phyloP scores from a whole-genome alignment of 2,888 invertebrate genomes.

The Pachycephus smyrnensis region DNA sequence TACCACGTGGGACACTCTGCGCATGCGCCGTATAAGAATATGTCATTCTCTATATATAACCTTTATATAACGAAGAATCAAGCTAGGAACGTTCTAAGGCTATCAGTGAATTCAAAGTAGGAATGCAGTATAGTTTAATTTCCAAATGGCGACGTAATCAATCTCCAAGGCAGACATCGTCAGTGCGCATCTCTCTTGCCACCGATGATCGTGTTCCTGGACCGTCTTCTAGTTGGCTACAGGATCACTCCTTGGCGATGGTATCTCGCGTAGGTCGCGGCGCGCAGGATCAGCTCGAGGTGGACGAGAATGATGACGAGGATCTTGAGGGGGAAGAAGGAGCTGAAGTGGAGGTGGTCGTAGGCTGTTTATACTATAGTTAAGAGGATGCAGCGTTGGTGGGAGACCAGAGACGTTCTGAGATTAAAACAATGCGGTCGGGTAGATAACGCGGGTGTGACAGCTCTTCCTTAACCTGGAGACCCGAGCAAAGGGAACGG shows the following conservation, averaged over 20 bases:
- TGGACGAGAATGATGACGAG: neutral
- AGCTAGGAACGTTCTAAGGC: neutral
- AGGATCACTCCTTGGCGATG: neutral
- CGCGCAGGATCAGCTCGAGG: neutral
- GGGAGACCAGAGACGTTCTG: neutral
- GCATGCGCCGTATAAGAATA: neutral
- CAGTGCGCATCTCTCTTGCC: constrained; percentile 36
- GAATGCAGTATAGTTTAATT: constrained; percentile 9
- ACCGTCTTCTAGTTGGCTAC: neutral
- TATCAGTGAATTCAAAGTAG: neutral
- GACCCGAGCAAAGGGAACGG: constrained; percentile 21
- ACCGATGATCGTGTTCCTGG: constrained; percentile 29
- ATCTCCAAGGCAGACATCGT: constrained; percentile 37
- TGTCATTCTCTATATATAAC: neutral
- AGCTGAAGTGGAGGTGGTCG: constrained; percentile 16
- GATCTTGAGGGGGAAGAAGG: neutral
- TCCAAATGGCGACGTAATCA: constrained; percentile 40
- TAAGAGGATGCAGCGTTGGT: neutral
- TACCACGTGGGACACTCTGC: neutral
- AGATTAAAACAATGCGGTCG: constrained; percentile 58
- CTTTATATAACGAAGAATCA: neutral
- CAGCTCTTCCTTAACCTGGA: constrained; percentile 44
- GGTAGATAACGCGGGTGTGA: constrained; percentile 56
- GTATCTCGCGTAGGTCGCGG: neutral
- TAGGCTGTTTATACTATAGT: neutral